Percentiles rank a stretch among this genome's conserved stretches.
Conservation (phyloP, 2,888 invertebrate genomes). For the Mylabris sibirica region DNA sequence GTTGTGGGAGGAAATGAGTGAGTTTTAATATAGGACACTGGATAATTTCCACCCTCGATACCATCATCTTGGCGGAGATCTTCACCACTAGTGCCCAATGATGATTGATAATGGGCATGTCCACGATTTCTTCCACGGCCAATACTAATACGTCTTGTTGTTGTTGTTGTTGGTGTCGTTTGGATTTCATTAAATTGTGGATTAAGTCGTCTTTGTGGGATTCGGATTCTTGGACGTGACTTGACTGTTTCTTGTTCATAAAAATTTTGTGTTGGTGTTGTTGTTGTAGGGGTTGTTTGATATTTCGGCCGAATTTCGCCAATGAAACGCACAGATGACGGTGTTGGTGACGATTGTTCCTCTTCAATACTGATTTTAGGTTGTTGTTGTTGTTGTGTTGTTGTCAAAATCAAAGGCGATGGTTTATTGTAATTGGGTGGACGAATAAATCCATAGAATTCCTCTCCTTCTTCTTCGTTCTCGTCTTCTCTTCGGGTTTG, state of each 20-base stretch:
- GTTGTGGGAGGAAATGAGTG: constrained; percentile 26
- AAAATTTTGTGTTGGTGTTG: constrained; percentile 9
- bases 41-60: constrained; percentile 63
- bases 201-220: constrained; percentile 37
- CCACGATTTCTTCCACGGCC: constrained; percentile 62
- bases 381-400: constrained; percentile 29
- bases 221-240: constrained; percentile 40
- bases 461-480: constrained; percentile 52
- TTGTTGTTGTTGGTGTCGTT: constrained; percentile 37
- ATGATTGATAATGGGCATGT: constrained; percentile 64
- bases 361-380: constrained; percentile 24
- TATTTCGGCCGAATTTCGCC: constrained; percentile 58
- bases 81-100: constrained; percentile 52
- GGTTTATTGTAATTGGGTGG: constrained; percentile 58
- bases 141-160: constrained; percentile 39
- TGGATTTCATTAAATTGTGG: constrained; percentile 33
- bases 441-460: constrained; percentile 64
- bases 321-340: constrained; percentile 48
- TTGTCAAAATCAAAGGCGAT: constrained; percentile 15
- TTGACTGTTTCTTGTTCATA: constrained; percentile 40
- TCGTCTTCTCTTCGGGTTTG: constrained; percentile 15
- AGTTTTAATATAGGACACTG: constrained; percentile 51
- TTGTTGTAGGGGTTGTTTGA: constrained; percentile 28
- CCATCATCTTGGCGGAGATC: constrained; percentile 48
- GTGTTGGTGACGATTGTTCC: constrained; percentile 23